phyloP scores from a whole-genome alignment of 2,113 vertebrate species.

The Mus pahari region DNA sequence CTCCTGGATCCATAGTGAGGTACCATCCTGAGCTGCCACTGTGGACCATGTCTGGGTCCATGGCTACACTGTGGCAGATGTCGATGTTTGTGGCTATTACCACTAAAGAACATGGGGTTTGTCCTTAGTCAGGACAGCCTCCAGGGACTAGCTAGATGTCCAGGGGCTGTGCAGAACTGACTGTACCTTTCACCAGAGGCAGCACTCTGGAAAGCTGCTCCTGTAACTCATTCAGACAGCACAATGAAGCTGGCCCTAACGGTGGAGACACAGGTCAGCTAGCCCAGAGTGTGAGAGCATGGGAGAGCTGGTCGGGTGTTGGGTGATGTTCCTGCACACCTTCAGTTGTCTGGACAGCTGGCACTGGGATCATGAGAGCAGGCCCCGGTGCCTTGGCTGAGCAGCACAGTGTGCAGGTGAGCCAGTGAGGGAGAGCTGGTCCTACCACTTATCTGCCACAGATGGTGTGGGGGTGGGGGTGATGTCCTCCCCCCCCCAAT shows the following conservation, averaged over 20 bases:
- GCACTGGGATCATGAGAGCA: too few relatives aligned
- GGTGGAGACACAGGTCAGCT: neutral
- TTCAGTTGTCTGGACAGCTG: too few relatives aligned
- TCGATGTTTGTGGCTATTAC: too few relatives aligned
- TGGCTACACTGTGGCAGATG: too few relatives aligned
- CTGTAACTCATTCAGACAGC: neutral
- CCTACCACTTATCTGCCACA: too few relatives aligned
- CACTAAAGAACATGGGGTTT: neutral
- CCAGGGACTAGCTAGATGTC: neutral
- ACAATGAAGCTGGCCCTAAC: neutral
- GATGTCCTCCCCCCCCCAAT: neutral
- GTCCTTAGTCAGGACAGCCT: neutral
- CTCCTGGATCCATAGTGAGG: too few relatives aligned
- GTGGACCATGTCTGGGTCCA: neutral
- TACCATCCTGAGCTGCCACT: neutral
- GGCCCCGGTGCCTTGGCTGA: neutral
- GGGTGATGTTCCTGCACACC: too few relatives aligned
- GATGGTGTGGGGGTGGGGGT: too few relatives aligned
- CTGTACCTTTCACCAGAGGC: neutral
- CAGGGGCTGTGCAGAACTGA: neutral
- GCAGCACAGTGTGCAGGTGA: neutral
- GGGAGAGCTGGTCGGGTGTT: neutral
- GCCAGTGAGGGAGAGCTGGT: neutral
- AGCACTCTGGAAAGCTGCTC: neutral
- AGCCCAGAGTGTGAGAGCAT: neutral